These are phyloP conservation scores for Meriones psammophilus DNA, from an alignment of 2,797 vertebrate species.

Conservation along the genomic window DNA sequence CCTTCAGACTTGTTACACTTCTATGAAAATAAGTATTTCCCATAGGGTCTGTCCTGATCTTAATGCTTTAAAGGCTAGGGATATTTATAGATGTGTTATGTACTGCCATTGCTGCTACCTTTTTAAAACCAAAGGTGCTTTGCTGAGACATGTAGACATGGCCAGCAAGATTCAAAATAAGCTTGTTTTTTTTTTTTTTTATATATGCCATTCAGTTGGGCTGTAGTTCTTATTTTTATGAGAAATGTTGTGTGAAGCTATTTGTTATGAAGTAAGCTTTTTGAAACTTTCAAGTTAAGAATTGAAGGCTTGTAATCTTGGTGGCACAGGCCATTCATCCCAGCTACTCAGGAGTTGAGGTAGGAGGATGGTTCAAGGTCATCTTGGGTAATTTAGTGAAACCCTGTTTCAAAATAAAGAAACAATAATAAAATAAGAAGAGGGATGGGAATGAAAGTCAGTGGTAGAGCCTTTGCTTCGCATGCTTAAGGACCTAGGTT, in stretches of 20 bases:
- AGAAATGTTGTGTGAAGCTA: slow-evolving; percentile 19
- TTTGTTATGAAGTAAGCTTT: slow-evolving; percentile 14
- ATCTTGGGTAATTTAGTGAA: background rate
- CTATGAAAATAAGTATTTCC: slow-evolving; percentile 48
- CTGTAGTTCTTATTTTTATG: slow-evolving; percentile 23
- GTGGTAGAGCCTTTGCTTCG: background rate
- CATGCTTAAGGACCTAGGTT: background rate
- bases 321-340: background rate
- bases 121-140: slow-evolving; percentile 26
- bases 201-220: background rate
- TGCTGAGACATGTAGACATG: background rate
- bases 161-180: slow-evolving; percentile 28
- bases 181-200: background rate
- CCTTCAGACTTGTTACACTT: slow-evolving; percentile 47
- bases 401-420: background rate
- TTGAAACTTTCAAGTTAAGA: slow-evolving; percentile 51
- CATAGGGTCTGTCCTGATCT: slow-evolving; percentile 4
- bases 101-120: background rate
- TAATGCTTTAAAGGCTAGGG: slow-evolving; percentile 19
- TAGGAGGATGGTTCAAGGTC: background rate
- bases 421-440: background rate
- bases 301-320: background rate
- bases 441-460: background rate
- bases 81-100: background rate
- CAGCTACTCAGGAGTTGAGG: background rate